Evolutionary conservation across 2,888 invertebrate genomes (phyloP).

Genomic region (Physocephala rufipes): DNA sequence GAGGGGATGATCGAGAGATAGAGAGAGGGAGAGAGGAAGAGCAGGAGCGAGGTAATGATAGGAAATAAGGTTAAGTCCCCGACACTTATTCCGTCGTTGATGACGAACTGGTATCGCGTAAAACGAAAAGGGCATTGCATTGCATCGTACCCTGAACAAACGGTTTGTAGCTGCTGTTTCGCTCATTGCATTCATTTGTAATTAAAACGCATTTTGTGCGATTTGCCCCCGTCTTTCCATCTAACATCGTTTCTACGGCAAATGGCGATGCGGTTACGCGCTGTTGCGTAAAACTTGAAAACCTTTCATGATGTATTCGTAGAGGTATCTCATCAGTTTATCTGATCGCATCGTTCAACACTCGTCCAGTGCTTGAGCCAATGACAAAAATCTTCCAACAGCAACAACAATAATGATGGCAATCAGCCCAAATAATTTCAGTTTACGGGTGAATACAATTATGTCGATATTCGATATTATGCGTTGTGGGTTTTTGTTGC

Average conservation of each 20-base stretch:
- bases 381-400: no score
- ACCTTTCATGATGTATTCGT: not conserved
- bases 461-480: not conserved
- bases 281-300: not conserved
- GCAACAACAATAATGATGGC: no score
- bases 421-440: no score
- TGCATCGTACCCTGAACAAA: not conserved
- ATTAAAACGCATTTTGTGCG: not conserved
- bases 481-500: not conserved
- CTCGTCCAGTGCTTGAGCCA: no score
- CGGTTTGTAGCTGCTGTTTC: not conserved
- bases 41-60: not conserved
- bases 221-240: no score
- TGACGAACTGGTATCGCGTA: not conserved
- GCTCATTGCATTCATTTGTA: not conserved
- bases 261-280: not conserved
- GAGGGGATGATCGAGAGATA: not conserved
- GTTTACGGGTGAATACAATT: not conserved
- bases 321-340: not conserved
- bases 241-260: not conserved
- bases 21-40: not conserved
- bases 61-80: constrained; percentile 13
- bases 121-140: not conserved
- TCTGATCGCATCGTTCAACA: no score
- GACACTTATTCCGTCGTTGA: not conserved